Percentiles rank a stretch among this genome's conserved stretches.
phyloP scores from a whole-genome alignment of 1,140 invertebrate genomes.

The Chironomus tepperi region DNA sequence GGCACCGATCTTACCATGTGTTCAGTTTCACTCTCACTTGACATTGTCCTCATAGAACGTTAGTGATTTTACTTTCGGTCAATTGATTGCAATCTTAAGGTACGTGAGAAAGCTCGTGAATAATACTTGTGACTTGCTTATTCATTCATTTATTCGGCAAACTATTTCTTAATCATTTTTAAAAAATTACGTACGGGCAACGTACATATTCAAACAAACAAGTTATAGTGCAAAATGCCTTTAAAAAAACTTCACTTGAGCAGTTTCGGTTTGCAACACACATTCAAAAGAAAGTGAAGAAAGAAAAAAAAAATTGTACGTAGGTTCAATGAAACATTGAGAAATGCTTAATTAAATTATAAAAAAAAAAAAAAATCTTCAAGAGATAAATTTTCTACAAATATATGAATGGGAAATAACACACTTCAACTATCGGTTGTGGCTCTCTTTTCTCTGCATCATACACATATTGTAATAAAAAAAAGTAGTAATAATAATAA shows the following conservation, averaged over 20 bases:
- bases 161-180: not conserved
- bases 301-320: not conserved
- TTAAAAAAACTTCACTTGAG: not conserved
- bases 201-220: conserved; percentile 9
- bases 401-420: not conserved
- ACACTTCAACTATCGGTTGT: not conserved
- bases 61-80: too few species aligned
- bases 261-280: not conserved
- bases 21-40: too few species aligned
- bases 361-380: not conserved
- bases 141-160: not conserved
- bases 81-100: too few species aligned
- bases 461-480: not conserved
- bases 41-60: too few species aligned
- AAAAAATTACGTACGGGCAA: not conserved
- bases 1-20: too few species aligned
- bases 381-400: not conserved
- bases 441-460: not conserved
- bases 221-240: not conserved
- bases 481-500: not conserved
- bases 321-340: conserved; percentile 13
- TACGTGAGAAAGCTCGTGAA: too few species aligned
- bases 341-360: not conserved
- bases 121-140: too few species aligned
- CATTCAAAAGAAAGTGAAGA: conserved; percentile 14